Evolutionary conservation across 2,113 vertebrate species (phyloP).

Genomic region (Chaenocephalus aceratus): DNA sequence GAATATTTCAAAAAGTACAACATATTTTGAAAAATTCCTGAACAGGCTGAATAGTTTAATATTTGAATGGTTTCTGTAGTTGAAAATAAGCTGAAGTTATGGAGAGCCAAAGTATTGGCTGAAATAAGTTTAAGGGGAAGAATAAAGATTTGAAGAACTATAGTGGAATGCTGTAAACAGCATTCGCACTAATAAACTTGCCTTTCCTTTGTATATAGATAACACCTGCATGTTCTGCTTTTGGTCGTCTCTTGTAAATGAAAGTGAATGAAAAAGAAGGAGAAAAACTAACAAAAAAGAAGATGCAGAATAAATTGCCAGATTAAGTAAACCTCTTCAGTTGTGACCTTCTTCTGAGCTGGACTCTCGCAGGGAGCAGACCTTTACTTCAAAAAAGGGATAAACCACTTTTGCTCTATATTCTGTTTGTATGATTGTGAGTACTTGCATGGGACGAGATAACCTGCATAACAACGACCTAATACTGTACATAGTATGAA

Average conservation of each 20-base stretch:
- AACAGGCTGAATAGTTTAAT: too few species aligned
- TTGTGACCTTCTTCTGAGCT: background rate
- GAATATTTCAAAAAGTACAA: too few species aligned
- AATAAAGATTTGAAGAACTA: too few species aligned
- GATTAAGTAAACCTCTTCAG: background rate
- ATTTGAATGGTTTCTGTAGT: too few species aligned
- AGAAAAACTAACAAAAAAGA: background rate
- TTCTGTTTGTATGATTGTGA: background rate
- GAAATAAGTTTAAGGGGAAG: too few species aligned
- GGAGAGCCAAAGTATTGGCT: too few species aligned
- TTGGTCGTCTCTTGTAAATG: background rate
- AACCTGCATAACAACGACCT: background rate
- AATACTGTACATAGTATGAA: background rate
- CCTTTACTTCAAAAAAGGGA: constrained; percentile 13
- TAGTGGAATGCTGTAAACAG: too few species aligned
- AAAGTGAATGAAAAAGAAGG: background rate
- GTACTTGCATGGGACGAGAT: background rate
- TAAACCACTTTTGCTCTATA: background rate
- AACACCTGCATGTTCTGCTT: background rate
- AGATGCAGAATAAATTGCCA: background rate
- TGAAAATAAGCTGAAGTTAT: too few species aligned
- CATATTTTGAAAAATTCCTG: too few species aligned
- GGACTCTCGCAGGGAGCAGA: background rate
- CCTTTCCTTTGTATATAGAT: background rate
- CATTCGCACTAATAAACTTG: too few species aligned